A percentile compares a stretch with the other conserved stretches of the same genome.
Evolutionary conservation across 1,140 invertebrate species (phyloP).

Genomic region (Bombus pascuorum): DNA sequence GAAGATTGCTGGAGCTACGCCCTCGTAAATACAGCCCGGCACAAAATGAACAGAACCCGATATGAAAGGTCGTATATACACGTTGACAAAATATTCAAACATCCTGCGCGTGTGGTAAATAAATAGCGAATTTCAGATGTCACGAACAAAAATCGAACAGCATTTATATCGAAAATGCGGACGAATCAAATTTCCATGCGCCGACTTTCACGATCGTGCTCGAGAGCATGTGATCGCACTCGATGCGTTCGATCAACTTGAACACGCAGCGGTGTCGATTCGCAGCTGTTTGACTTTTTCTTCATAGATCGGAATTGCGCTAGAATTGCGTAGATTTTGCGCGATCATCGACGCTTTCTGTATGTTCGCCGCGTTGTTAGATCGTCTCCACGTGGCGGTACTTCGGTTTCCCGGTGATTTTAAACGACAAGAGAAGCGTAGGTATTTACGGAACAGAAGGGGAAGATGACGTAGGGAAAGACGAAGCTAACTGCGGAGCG

Average conservation of each 20-base stretch:
- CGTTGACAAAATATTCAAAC: slow-evolving; percentile 17
- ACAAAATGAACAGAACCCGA: not conserved
- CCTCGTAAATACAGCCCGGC: not conserved
- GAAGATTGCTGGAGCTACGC: slow-evolving; percentile 6
- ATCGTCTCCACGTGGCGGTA: not conserved
- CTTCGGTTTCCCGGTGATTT: too few relatives aligned
- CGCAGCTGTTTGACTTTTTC: not conserved
- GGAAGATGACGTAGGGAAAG: not conserved
- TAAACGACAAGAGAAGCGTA: not conserved
- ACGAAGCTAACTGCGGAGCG: not conserved
- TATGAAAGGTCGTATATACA: not conserved
- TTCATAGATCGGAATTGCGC: not conserved
- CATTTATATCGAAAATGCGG: not conserved
- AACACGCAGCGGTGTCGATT: too few relatives aligned
- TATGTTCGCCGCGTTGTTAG: not conserved
- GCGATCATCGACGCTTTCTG: too few relatives aligned
- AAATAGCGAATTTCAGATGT: not conserved
- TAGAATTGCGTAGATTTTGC: not conserved
- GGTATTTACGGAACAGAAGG: too few relatives aligned
- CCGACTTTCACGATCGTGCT: not conserved
- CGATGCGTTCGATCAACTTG: too few relatives aligned
- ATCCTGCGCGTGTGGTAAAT: not conserved
- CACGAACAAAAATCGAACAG: not conserved
- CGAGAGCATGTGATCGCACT: not conserved
- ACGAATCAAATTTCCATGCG: too few relatives aligned